Evolutionary conservation across 37 sponge, comb jelly and placozoan species (phyloP), one percentile per base, ranked within the genome.

Genomic region (Tethya wilhelma): DNA sequence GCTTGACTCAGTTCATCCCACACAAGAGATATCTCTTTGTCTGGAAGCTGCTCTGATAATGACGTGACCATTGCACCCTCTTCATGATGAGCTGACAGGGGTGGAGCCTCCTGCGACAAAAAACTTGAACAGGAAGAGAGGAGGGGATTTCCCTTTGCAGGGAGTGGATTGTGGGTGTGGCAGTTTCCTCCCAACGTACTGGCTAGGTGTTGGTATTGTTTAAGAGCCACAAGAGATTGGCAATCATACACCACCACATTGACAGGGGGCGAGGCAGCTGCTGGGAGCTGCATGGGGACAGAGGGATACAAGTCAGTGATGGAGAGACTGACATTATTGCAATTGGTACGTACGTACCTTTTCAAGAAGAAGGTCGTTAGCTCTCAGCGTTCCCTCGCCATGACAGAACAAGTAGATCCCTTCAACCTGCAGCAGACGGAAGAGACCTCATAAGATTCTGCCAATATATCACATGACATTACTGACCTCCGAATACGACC

Each of bases 1-100:
- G 94, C 90, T 9, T 8, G 17, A 29, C 93, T 86, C 66, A 93
- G 59, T 72, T 96, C 96, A 7, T 78, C 73, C 68, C 66, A 77
- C 31, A 95, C 38, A 20, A 81, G 37, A 43, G 75, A 56, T 1
- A 85, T 72, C 28, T 91, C 93, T 40, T 80, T 79, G 34, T 34
- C 56, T 4, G 69, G 69, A 32, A 56, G 40, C 5, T 45, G n/a
- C n/a, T n/a, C n/a, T n/a, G n/a, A n/a, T n/a, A n/a, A n/a, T n/a
- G n/a, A n/a, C n/a, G n/a, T n/a, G n/a, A n/a, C n/a, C n/a, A n/a
- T n/a, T n/a, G n/a, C n/a, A n/a, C n/a, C n/a, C n/a, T n/a, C n/a
- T n/a, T n/a, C n/a, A n/a, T n/a, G n/a, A n/a, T n/a, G n/a, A n/a
- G n/a, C n/a, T n/a, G n/a, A n/a, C n/a, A n/a, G n/a, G n/a, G n/a